Base-by-base conservation (phyloP, 1,140 invertebrate genomes). In the Atta texana region DNA sequence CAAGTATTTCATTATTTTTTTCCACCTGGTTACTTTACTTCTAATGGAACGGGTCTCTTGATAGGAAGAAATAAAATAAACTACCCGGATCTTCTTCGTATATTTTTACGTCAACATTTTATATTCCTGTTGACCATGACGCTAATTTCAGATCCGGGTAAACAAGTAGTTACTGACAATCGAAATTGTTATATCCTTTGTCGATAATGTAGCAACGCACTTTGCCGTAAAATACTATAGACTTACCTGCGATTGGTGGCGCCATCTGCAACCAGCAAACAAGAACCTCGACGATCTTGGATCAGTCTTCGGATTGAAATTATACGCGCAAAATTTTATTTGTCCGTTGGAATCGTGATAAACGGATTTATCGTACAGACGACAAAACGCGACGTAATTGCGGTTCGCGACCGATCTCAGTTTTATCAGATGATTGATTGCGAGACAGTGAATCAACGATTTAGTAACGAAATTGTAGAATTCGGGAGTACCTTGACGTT, bases 241-340 rank as follows among this genome's bases (percentile, higher is more conserved):
- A 76, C 74, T 59, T 76, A 59, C 74, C 72, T 76, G 66, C 8
- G 49, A 18, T 16, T 18, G 21, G 5, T 12, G 55, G 31, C 34
- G 74, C 74, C 74, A 76, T 28, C 77, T 69, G 77, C 21, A 21
- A 16, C 24, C 53, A 3, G 2, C 21, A 1, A 8, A 4, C 12
- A 44, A 24, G 18, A 24, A 76, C 55, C 28, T 16, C 21, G 21
- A 18, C 1, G 74, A 14, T 31, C 21, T 69, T 16, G 0, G 7
- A 4, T 24, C 39, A 69, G 21, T 69, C 21, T 2, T 3, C 39
- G 14, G 5, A 16, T 69, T 18, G 66, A 69, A 51, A 28, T 69
- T 12, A 21, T 66, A n/a, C 18, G 12, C 31, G 31, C 18, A 6
- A n/a, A 39, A 39, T 10, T 5, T 7, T 21, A 0, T 1, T 68